Percentiles rank a stretch among this genome's conserved stretches.
These are phyloP conservation scores for Strigamia maritima DNA, from an alignment of 2,888 invertebrate genomes.

Conservation along the genomic window DNA sequence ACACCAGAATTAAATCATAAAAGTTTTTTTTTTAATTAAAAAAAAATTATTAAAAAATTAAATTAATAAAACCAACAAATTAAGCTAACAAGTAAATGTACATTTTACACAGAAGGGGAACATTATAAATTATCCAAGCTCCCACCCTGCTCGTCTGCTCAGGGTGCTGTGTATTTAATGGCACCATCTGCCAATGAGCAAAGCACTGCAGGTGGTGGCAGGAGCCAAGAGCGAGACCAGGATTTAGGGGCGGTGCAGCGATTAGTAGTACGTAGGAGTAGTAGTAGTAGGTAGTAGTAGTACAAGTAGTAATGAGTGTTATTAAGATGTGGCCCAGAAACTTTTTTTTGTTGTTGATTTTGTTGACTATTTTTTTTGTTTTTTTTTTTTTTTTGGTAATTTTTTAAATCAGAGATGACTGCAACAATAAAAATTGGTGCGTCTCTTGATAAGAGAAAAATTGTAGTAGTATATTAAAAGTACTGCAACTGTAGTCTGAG, in stretches of 20 bases:
- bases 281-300: not conserved
- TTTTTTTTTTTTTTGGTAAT: not conserved
- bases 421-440: slow-evolving; percentile 35
- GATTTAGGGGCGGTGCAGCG: slow-evolving; percentile 37
- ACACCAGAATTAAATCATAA: slow-evolving; percentile 15
- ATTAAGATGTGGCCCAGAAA: slow-evolving; percentile 10
- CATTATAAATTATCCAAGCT: not conserved
- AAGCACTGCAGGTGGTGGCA: slow-evolving; percentile 38
- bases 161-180: not conserved
- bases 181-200: slow-evolving; percentile 36
- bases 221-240: slow-evolving; percentile 37
- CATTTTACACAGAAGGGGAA: not conserved
- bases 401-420: slow-evolving; percentile 31
- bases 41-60: not conserved
- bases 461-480: slow-evolving; percentile 15
- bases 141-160: not conserved
- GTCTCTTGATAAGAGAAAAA: slow-evolving; percentile 23
- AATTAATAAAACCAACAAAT: not conserved
- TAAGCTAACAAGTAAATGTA: not conserved
- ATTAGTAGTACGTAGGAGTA: slow-evolving; percentile 20
- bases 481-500: slow-evolving; percentile 10
- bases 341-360: not conserved
- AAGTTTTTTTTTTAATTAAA: not conserved
- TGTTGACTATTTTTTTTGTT: not conserved
- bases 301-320: not conserved